phyloP scores from a whole-genome alignment of 2,888 invertebrate species.

The Nephrotoma guestfalica region DNA sequence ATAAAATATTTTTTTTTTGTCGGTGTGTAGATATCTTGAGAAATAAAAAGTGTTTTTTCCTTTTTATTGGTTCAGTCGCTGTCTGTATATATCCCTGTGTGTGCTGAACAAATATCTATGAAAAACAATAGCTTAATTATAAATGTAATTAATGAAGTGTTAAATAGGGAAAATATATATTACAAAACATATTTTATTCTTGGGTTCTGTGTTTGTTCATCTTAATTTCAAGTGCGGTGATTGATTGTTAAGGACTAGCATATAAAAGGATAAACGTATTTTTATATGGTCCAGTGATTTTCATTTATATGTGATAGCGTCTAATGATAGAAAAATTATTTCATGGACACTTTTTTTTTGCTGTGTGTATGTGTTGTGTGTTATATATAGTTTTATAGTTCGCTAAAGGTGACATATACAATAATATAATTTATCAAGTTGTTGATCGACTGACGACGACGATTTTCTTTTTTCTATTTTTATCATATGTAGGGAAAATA shows the following conservation, averaged over 20 bases:
- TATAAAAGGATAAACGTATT: not conserved
- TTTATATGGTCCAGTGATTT: not conserved
- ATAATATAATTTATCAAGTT: not conserved
- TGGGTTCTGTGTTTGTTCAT: not conserved
- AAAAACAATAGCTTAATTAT: not conserved
- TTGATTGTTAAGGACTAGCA: not conserved
- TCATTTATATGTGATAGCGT: not conserved
- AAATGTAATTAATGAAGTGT: not conserved
- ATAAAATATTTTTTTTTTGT: not conserved
- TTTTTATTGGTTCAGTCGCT: not conserved
- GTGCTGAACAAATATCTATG: not conserved
- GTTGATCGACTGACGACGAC: not conserved
- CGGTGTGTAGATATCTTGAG: not conserved
- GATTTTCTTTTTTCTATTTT: not conserved
- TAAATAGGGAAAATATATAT: not conserved
- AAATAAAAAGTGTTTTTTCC: not conserved
- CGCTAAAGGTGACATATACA: not conserved
- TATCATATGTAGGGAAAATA: not conserved
- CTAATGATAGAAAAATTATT: not conserved
- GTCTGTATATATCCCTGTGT: not conserved
- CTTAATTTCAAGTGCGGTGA: not conserved
- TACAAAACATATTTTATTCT: not conserved
- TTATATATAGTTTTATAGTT: not conserved
- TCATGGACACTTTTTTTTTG: not conserved
- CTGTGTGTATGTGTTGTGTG: not conserved